Conservation (phyloP, 2,113 vertebrate species). For the Zosterops pallidus region DNA sequence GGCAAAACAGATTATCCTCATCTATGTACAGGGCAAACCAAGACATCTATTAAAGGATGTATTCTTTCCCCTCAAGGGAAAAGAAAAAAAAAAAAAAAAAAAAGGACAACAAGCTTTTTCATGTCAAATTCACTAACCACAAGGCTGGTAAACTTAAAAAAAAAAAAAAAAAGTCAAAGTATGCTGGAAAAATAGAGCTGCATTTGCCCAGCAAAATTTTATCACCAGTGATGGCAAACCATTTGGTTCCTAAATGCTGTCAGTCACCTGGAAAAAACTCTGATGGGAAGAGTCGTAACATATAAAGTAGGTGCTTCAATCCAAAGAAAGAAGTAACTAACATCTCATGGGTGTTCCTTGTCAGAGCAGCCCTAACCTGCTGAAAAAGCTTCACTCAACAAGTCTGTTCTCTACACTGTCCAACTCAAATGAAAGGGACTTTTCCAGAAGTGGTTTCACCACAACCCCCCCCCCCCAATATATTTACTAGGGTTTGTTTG, state of each 20-base stretch:
- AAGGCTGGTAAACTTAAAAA: background rate
- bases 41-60: background rate
- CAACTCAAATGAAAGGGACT: background rate
- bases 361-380: background rate
- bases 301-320: background rate
- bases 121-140: background rate
- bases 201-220: background rate
- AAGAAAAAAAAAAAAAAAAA: background rate
- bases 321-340: background rate
- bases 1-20: background rate
- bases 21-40: background rate
- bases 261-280: background rate
- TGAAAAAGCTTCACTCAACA: background rate
- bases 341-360: background rate
- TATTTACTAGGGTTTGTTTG: background rate
- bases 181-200: background rate
- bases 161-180: background rate
- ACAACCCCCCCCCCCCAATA: fast-evolving
- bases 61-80: background rate
- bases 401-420: background rate
- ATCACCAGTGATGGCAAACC: background rate
- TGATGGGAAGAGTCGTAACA: fast-evolving
- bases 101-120: background rate
- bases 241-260: background rate
- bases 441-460: background rate